Percentiles rank a stretch among this genome's conserved stretches.
Evolutionary conservation across 2,888 invertebrate genomes (phyloP).

Genomic region (Geotrupes spiniger): DNA sequence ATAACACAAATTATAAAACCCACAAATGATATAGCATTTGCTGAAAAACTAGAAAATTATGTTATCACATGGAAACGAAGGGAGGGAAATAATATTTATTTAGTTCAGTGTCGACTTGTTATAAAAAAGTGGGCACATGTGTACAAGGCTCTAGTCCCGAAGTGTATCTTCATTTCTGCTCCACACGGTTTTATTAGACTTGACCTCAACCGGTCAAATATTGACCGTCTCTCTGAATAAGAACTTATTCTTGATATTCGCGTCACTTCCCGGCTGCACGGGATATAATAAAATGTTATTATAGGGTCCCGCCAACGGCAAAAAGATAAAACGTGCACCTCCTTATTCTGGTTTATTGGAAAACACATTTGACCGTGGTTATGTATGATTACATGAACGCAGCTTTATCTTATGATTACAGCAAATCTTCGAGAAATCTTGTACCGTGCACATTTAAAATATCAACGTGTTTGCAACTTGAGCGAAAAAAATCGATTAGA

Average conservation of each 20-base stretch:
- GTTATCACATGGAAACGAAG: no score
- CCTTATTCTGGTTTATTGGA: constrained; percentile 5
- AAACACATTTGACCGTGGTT: neutral
- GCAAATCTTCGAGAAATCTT: no score
- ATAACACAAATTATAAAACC: no score
- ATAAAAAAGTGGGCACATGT: no score
- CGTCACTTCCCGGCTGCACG: constrained; percentile 29
- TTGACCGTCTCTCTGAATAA: constrained; percentile 30
- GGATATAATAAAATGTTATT: constrained; percentile 34
- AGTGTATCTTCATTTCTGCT: neutral
- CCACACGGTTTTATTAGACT: constrained; percentile 22
- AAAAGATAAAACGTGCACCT: constrained; percentile 27
- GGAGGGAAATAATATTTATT: no score
- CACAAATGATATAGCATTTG: no score
- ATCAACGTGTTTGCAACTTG: no score
- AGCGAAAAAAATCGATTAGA: no score
- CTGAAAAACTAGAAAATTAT: no score
- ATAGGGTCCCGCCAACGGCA: constrained; percentile 25
- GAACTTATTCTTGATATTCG: constrained; percentile 34
- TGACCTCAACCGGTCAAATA: constrained; percentile 31
- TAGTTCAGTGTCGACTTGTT: no score
- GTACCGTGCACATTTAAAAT: no score
- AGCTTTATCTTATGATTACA: no score
- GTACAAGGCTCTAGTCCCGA: neutral
- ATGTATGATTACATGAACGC: constrained; percentile 12